Evolutionary conservation across 2,113 vertebrate species (phyloP).

Genomic region (Ailuropoda melanoleuca): DNA sequence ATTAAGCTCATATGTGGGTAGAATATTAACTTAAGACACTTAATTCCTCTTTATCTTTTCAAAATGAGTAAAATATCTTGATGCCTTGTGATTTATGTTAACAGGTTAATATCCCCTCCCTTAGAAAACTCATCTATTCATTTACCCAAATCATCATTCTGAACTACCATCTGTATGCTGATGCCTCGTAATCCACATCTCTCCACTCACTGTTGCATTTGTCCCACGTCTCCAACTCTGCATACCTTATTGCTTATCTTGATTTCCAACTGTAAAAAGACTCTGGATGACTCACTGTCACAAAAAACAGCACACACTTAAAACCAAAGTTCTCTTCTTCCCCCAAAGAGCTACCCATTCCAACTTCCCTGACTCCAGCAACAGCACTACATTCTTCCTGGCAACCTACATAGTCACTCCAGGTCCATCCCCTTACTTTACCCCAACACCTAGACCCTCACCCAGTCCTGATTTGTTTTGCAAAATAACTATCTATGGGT

Average conservation of each 20-base stretch:
- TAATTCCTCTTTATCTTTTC: constrained; percentile 15
- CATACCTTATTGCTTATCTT: neutral
- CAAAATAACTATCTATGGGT: neutral
- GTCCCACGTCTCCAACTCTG: neutral
- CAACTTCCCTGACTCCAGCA: neutral
- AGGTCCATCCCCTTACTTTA: neutral
- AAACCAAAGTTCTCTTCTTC: neutral
- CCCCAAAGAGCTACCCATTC: neutral
- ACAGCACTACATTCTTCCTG: neutral
- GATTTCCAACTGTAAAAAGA: neutral
- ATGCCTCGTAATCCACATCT: neutral
- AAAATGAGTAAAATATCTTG: constrained; percentile 15
- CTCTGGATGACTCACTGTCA: neutral
- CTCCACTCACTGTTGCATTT: neutral
- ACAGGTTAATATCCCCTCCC: neutral
- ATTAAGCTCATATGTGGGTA: neutral
- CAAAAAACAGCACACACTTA: neutral
- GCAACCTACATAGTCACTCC: neutral
- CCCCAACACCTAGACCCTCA: neutral
- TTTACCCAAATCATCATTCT: neutral
- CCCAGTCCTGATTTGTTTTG: neutral
- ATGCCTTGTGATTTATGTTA: neutral
- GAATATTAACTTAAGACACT: constrained; percentile 24
- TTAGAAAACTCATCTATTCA: neutral
- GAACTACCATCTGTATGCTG: neutral